These are phyloP conservation scores for Macquaria australasica DNA, from an alignment of 2,113 vertebrate species.

Conservation along the genomic window DNA sequence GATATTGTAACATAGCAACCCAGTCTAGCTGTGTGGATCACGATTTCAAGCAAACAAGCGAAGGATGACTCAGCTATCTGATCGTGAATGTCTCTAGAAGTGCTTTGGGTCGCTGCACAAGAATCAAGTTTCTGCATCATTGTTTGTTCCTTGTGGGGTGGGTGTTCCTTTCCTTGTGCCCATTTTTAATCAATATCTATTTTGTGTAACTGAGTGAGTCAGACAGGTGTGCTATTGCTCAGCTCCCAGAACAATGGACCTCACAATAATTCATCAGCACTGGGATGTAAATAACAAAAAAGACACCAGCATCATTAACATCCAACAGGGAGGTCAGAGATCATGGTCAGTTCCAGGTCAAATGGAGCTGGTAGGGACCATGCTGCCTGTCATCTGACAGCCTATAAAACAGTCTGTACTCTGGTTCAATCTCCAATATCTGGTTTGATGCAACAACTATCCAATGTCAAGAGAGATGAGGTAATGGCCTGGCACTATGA, in stretches of 20 bases:
- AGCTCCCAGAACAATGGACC: constrained; percentile 22
- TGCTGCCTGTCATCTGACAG: constrained; percentile 33
- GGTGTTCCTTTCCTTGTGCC: constrained; percentile 3
- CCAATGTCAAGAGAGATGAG: not conserved
- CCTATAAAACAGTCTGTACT: constrained; percentile 2
- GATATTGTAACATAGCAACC: not conserved
- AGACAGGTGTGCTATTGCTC: constrained; percentile 25
- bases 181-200: constrained; percentile 44
- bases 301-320: not conserved
- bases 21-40: constrained; percentile 28
- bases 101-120: constrained; percentile 28
- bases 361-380: constrained; percentile 1
- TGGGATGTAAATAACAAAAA: constrained; percentile 32
- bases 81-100: constrained; percentile 33
- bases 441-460: not conserved
- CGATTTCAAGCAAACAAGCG: constrained; percentile 30
- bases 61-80: constrained; percentile 68
- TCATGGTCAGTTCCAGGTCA: constrained; percentile 33
- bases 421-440: not conserved
- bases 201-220: constrained; percentile 49
- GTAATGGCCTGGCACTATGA: not conserved
- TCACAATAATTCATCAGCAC: constrained; percentile 25
- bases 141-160: not conserved
- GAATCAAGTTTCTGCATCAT: constrained; percentile 25
- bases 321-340: constrained; percentile 28